Evolutionary conservation across 53 echinoderm and acorn worm genomes (phyloP).

Genomic region (Pentamera pediparva): DNA sequence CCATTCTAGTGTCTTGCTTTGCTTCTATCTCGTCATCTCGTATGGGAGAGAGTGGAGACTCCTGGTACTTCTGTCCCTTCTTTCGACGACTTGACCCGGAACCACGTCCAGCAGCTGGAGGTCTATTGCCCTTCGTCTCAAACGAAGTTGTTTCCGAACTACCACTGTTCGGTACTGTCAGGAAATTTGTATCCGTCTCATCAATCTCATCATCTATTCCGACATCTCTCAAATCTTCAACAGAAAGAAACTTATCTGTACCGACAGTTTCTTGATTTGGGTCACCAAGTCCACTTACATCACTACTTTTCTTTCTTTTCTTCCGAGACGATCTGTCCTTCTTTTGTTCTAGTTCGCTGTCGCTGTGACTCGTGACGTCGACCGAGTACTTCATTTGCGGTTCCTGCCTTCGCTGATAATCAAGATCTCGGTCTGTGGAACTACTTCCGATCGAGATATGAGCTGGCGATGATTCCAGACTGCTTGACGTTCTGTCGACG

Average conservation of each 20-base stretch:
- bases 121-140: conserved; percentile 51
- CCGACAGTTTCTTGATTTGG: conserved; percentile 7
- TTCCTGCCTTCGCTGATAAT: not conserved
- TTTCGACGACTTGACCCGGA: conserved; percentile 19
- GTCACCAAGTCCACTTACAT: not conserved
- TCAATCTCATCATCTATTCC: conserved; percentile 47
- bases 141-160: conserved; percentile 30
- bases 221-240: conserved; percentile 84
- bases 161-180: not conserved
- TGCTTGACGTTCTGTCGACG: not conserved
- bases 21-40: conserved; percentile 76
- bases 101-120: conserved; percentile 38
- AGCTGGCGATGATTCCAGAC: conserved; percentile 24
- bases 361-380: conserved; percentile 59
- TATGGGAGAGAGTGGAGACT: conserved; percentile 86
- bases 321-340: conserved; percentile 24
- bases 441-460: not conserved
- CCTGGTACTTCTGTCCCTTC: conserved; percentile 43
- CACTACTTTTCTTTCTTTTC: conserved; percentile 6
- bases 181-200: not conserved
- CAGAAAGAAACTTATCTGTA: conserved; percentile 70
- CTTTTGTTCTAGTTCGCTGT: conserved; percentile 72
- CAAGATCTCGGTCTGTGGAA: conserved; percentile 5
- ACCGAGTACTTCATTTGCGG: conserved; percentile 1
- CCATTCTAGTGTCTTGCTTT: not conserved